These are phyloP conservation scores for Psittacula derbiana DNA, from an alignment of 2,797 vertebrate genomes.

Conservation along the genomic window DNA sequence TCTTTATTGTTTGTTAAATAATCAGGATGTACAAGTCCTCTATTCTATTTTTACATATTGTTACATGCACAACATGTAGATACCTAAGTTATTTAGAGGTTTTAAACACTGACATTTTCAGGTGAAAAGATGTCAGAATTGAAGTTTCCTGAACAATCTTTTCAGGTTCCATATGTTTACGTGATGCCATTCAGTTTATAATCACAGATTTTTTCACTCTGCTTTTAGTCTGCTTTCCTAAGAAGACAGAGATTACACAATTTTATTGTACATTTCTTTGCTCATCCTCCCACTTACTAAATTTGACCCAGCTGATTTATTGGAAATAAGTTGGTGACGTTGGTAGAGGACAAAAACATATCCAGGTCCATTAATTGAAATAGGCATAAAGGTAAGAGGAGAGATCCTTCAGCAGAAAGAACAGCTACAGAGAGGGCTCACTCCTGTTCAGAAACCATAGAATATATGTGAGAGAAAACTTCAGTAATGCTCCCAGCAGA, in stretches of 20 bases:
- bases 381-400: not conserved
- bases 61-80: rapidly evolving
- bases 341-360: not conserved
- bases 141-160: not conserved
- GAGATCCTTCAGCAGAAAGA: not conserved
- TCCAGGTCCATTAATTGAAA: not conserved
- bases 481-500: not conserved
- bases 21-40: rapidly evolving
- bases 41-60: not conserved
- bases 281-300: not conserved
- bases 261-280: not conserved
- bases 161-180: not conserved
- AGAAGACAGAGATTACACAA: not conserved
- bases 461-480: not conserved
- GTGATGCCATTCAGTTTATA: not conserved
- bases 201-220: not conserved
- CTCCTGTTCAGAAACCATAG: not conserved
- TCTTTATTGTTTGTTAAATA: not conserved
- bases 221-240: not conserved
- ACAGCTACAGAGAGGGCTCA: not conserved
- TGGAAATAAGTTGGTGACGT: not conserved
- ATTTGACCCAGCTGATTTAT: not conserved
- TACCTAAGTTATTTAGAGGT: not conserved
- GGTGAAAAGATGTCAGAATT: not conserved
- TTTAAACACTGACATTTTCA: not conserved